Conservation (phyloP, 30 jellyfish, hydroid and myxozoan species). For the Pelagia noctiluca region DNA sequence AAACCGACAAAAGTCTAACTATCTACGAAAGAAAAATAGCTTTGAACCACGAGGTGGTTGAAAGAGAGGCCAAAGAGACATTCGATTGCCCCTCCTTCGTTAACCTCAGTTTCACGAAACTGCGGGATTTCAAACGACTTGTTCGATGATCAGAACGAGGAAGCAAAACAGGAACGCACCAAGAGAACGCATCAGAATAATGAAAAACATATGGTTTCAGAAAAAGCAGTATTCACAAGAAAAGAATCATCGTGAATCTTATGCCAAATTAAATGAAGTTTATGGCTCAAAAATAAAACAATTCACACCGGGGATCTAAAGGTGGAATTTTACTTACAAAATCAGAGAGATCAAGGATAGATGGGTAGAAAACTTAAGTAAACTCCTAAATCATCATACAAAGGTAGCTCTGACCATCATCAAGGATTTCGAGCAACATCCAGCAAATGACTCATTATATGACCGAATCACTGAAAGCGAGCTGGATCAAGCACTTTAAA, state of each 20-base stretch:
- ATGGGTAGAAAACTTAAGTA: conserved; percentile 65
- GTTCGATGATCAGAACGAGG: conserved; percentile 71
- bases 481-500: conserved; percentile 68
- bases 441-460: conserved; percentile 62
- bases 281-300: conserved; percentile 60
- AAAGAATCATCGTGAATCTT: conserved; percentile 53
- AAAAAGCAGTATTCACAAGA: conserved; percentile 52
- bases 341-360: conserved; percentile 55
- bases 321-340: conserved; percentile 55
- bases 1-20: too few relatives aligned
- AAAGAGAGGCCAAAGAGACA: too few relatives aligned
- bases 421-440: conserved; percentile 64
- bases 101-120: too few relatives aligned
- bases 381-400: conserved; percentile 61
- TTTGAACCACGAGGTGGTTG: too few relatives aligned
- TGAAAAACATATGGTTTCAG: conserved; percentile 59
- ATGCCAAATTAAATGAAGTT: conserved; percentile 58
- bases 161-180: conserved; percentile 57
- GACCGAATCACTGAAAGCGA: conserved; percentile 59
- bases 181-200: conserved; percentile 32
- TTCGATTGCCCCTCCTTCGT: too few relatives aligned
- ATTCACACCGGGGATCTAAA: conserved; percentile 45
- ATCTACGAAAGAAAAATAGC: too few relatives aligned
- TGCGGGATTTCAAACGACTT: conserved; percentile 64
- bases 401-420: conserved; percentile 50